These are phyloP conservation scores for Sus cebifrons DNA, from an alignment of 2,797 vertebrate species.

Conservation along the genomic window DNA sequence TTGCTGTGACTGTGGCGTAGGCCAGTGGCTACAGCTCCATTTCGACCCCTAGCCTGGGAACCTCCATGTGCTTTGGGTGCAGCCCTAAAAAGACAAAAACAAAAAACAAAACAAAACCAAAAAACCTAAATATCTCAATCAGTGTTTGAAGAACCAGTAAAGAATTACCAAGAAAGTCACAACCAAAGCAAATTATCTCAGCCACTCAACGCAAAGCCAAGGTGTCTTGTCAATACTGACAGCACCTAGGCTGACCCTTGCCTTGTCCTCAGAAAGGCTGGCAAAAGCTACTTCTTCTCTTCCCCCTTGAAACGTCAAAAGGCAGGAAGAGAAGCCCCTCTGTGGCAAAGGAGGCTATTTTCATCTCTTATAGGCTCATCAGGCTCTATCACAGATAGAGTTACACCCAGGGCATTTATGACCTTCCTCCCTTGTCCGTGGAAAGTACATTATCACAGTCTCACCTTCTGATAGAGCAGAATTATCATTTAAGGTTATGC, in stretches of 20 bases:
- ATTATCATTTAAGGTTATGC: fast-evolving
- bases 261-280: neutral
- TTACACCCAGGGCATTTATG: fast-evolving
- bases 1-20: too few species aligned
- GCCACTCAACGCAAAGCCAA: neutral
- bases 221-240: neutral
- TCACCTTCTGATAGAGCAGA: neutral
- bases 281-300: neutral
- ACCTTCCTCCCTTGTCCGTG: fast-evolving
- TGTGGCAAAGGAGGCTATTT: fast-evolving
- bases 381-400: fast-evolving
- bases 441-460: neutral
- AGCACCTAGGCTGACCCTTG: neutral
- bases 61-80: too few species aligned
- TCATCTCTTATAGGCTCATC: neutral
- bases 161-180: too few species aligned
- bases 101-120: too few species aligned
- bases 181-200: neutral
- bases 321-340: fast-evolving
- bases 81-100: too few species aligned
- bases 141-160: neutral
- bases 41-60: too few species aligned
- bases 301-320: neutral
- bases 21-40: too few species aligned
- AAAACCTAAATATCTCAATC: too few species aligned